These are phyloP conservation scores for Rhagoletis pomonella DNA, from an alignment of 1,140 invertebrate genomes.

Conservation along the genomic window DNA sequence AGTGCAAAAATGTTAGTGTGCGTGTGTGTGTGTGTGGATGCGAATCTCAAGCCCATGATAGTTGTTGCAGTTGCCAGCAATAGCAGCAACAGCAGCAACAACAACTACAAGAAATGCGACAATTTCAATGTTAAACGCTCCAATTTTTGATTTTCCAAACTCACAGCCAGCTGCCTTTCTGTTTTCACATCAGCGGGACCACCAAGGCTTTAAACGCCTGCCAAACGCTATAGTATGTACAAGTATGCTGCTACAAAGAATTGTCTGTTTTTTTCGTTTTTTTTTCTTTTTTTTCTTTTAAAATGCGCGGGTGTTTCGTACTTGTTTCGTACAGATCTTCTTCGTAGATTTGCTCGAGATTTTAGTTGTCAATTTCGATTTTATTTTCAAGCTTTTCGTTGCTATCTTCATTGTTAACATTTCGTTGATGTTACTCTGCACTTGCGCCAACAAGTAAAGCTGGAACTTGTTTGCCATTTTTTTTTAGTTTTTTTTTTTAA, in stretches of 20 bases:
- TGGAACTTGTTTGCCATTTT: neutral
- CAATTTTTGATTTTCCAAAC: slow-evolving; percentile 44
- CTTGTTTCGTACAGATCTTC: slow-evolving; percentile 25
- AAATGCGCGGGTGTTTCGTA: slow-evolving; percentile 7
- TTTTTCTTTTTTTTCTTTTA: neutral
- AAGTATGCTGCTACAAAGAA: neutral
- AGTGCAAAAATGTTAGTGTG: neutral
- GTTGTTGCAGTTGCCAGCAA: neutral
- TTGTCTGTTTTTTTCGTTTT: neutral
- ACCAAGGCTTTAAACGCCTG: neutral
- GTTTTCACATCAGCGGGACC: neutral
- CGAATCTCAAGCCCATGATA: neutral
- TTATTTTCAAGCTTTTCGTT: neutral
- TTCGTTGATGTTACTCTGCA: neutral
- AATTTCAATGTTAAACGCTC: slow-evolving; percentile 34
- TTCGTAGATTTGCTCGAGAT: neutral
- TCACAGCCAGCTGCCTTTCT: too few species aligned
- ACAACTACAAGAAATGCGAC: neutral
- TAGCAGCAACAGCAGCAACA: neutral
- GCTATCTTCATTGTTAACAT: slow-evolving; percentile 15
- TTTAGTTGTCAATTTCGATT: slow-evolving; percentile 7
- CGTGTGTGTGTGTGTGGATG: neutral
- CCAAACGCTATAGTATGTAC: neutral
- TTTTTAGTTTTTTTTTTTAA: neutral
- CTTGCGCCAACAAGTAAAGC: neutral